phyloP scores from a whole-genome alignment of 2,888 invertebrate genomes.

The Exocentrus adspersus region DNA sequence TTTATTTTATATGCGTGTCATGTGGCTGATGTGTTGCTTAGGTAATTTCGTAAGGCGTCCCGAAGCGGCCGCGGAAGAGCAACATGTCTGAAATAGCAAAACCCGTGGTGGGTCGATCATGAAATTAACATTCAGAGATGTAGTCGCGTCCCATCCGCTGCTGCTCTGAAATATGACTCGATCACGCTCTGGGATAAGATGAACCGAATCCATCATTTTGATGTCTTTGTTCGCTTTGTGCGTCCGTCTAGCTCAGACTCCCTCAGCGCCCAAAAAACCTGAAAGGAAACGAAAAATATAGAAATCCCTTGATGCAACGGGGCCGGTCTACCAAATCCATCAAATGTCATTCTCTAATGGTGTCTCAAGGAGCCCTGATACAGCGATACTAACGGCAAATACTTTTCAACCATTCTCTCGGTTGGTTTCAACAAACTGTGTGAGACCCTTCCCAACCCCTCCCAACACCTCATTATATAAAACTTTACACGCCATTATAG shows the following conservation, averaged over 20 bases:
- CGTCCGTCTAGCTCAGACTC: conserved; percentile 51
- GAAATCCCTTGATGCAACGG: conserved; percentile 61
- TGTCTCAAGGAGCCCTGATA: conserved; percentile 56
- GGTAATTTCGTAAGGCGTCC: conserved; percentile 50
- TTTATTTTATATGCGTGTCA: conserved; percentile 42
- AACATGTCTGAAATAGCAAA: conserved; percentile 57
- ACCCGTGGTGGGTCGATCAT: conserved; percentile 57
- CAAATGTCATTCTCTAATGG: conserved; percentile 62
- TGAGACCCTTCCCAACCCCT: conserved; percentile 41
- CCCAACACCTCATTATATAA: conserved; percentile 46
- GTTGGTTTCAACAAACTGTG: conserved; percentile 41
- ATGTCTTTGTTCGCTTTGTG: conserved; percentile 65
- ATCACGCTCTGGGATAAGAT: conserved; percentile 66
- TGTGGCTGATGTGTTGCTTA: conserved; percentile 52
- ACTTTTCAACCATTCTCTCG: conserved; percentile 40
- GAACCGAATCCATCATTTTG: conserved; percentile 66
- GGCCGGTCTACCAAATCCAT: conserved; percentile 60
- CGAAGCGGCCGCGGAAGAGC: conserved; percentile 43
- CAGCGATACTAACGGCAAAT: conserved; percentile 43
- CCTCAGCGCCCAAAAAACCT: conserved; percentile 56
- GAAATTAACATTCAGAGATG: conserved; percentile 64
- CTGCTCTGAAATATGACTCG: conserved; percentile 65
- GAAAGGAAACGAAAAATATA: conserved; percentile 58
- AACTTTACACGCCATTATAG: conserved; percentile 48
- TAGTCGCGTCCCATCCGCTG: conserved; percentile 60